Evolutionary conservation across 2,113 vertebrate species (phyloP).

Genomic region (Lichenostomus cassidix): DNA sequence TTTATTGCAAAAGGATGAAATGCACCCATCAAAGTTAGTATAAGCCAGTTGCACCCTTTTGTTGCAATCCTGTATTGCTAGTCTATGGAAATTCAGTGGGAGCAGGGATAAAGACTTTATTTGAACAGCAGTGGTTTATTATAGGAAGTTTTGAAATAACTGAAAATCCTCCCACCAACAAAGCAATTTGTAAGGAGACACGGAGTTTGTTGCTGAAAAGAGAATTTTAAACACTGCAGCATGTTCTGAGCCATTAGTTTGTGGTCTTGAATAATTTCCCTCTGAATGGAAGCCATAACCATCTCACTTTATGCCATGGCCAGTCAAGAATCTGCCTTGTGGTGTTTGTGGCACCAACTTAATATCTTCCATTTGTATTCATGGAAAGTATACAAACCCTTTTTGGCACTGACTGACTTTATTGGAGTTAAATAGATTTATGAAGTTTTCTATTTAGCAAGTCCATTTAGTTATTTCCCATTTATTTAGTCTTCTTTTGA

Average conservation of each 20-base stretch:
- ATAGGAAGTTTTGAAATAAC: neutral
- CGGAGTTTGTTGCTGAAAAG: neutral
- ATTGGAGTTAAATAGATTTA: neutral
- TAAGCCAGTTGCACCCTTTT: neutral
- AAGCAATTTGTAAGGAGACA: neutral
- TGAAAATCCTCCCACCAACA: neutral
- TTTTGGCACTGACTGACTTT: neutral
- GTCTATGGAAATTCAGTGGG: neutral
- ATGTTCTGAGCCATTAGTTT: neutral
- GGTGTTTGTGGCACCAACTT: neutral
- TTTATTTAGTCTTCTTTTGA: conserved; percentile 3
- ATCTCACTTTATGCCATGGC: neutral
- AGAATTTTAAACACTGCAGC: neutral
- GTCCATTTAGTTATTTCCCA: neutral
- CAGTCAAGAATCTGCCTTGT: neutral
- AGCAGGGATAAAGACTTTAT: neutral
- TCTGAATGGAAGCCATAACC: neutral
- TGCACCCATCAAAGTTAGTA: neutral
- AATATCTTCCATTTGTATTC: neutral
- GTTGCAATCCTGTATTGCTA: neutral
- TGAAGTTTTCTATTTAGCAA: neutral
- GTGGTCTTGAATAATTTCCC: neutral
- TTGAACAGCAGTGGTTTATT: neutral
- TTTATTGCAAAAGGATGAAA: neutral
- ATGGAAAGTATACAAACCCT: neutral